A percentile compares a stretch with the other conserved stretches of the same genome.
These are phyloP conservation scores for Campopleginae sp. DNA, from an alignment of 2,888 invertebrate species.

Conservation along the genomic window DNA sequence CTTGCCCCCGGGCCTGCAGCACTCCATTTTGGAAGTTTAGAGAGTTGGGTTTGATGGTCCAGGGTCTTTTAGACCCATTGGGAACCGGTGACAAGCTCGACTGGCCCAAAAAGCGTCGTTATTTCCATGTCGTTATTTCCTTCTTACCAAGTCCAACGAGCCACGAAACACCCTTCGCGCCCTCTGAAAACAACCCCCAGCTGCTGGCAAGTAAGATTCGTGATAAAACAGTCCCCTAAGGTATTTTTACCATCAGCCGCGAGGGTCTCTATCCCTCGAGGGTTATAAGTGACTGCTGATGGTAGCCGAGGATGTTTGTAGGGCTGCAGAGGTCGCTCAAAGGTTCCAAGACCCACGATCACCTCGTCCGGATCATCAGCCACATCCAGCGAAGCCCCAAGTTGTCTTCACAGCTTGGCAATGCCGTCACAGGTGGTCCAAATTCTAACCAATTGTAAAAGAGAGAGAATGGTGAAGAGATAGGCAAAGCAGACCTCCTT, in stretches of 20 bases:
- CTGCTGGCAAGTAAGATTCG: slow-evolving; percentile 7
- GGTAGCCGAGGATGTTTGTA: not conserved
- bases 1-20: not conserved
- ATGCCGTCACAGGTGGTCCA: slow-evolving; percentile 7
- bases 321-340: slow-evolving; percentile 11
- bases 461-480: slow-evolving; percentile 44
- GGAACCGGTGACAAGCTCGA: not conserved
- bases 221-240: not conserved
- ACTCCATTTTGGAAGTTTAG: not conserved
- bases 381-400: not conserved
- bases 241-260: slow-evolving; percentile 6
- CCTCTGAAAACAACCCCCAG: not conserved
- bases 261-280: not conserved
- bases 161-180: not conserved
- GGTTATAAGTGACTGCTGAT: not conserved
- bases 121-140: not conserved
- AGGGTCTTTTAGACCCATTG: not conserved
- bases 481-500: slow-evolving; percentile 53
- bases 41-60: not conserved
- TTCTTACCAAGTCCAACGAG: not conserved
- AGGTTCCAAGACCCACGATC: not conserved
- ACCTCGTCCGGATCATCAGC: not conserved
- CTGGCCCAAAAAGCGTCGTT: not conserved
- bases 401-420: not conserved
- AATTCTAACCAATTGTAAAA: not conserved